Evolutionary conservation across 2,888 invertebrate genomes (phyloP).

Genomic region (Lymantria dispar): DNA sequence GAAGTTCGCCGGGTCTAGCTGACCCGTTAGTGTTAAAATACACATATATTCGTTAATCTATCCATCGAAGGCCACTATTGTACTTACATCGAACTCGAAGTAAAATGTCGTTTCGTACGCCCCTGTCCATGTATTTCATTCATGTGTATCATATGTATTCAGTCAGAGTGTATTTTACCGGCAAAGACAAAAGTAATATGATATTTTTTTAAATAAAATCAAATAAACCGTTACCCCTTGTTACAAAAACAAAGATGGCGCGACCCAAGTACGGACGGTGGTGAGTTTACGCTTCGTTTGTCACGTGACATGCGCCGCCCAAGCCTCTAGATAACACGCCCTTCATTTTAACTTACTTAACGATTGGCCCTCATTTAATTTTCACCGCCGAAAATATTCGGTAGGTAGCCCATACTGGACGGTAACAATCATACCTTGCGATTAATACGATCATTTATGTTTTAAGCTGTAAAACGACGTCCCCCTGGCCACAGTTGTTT

Average conservation of each 20-base stretch:
- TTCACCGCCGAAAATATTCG: slow-evolving; percentile 48
- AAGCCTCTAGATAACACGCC: slow-evolving; percentile 63
- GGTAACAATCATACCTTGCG: slow-evolving; percentile 35
- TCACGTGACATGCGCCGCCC: slow-evolving; percentile 68
- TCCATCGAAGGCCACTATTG: too few relatives aligned
- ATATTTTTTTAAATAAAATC: slow-evolving; percentile 33
- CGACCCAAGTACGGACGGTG: slow-evolving; percentile 55
- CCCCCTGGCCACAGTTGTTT: slow-evolving; percentile 58
- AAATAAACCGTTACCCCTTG: slow-evolving; percentile 44
- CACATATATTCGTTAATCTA: too few relatives aligned
- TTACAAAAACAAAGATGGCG: slow-evolving; percentile 69
- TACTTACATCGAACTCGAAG: too few relatives aligned
- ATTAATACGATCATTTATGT: slow-evolving; percentile 54
- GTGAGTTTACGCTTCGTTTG: slow-evolving; percentile 63
- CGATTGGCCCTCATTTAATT: slow-evolving; percentile 56
- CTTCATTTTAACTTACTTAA: slow-evolving; percentile 54
- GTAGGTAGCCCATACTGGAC: slow-evolving; percentile 31
- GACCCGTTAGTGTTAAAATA: too few relatives aligned
- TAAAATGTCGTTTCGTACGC: too few relatives aligned
- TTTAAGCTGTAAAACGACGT: slow-evolving; percentile 50
- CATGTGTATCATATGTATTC: neutral
- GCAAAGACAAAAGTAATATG: slow-evolving; percentile 30
- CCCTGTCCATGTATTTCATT: too few relatives aligned
- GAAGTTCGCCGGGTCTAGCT: too few relatives aligned
- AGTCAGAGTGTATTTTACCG: slow-evolving; percentile 11